Percentiles rank a stretch among this genome's conserved stretches.
These are phyloP conservation scores for Drosophila longiperda DNA, from an alignment of 2,888 invertebrate genomes.

Conservation along the genomic window DNA sequence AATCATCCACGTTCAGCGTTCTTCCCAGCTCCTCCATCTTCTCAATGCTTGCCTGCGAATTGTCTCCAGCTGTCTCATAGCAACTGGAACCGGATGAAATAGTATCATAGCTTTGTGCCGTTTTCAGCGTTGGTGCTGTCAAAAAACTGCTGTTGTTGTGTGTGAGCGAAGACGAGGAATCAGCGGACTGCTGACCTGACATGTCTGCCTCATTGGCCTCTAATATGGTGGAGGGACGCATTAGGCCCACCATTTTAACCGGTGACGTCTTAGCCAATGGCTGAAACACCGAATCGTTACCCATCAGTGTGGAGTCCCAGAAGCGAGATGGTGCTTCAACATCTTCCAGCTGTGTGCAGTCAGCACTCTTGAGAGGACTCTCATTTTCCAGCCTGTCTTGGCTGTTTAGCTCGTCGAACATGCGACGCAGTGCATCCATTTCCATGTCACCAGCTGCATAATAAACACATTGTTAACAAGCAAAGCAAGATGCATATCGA, in stretches of 20 bases:
- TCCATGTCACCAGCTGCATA: constrained; percentile 61
- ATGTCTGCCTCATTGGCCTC: constrained; percentile 77
- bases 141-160: constrained; percentile 68
- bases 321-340: constrained; percentile 83
- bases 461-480: neutral
- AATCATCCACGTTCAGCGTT: constrained; percentile 49
- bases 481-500: neutral
- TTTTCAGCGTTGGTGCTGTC: constrained; percentile 67
- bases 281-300: constrained; percentile 44
- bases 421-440: constrained; percentile 69
- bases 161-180: constrained; percentile 64
- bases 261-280: constrained; percentile 76
- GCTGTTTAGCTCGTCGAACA: constrained; percentile 68
- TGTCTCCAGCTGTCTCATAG: constrained; percentile 82
- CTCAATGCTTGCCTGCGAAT: constrained; percentile 50
- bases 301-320: constrained; percentile 76
- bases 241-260: constrained; percentile 82
- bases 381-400: constrained; percentile 61
- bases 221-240: constrained; percentile 84
- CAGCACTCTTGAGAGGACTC: constrained; percentile 64
- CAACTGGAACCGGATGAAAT: constrained; percentile 64
- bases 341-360: constrained; percentile 83
- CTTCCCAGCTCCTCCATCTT: constrained; percentile 28
- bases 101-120: constrained; percentile 42
- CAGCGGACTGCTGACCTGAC: constrained; percentile 35